Conservation (phyloP, 2,797 vertebrate genomes). For the Gallirallus australis region DNA sequence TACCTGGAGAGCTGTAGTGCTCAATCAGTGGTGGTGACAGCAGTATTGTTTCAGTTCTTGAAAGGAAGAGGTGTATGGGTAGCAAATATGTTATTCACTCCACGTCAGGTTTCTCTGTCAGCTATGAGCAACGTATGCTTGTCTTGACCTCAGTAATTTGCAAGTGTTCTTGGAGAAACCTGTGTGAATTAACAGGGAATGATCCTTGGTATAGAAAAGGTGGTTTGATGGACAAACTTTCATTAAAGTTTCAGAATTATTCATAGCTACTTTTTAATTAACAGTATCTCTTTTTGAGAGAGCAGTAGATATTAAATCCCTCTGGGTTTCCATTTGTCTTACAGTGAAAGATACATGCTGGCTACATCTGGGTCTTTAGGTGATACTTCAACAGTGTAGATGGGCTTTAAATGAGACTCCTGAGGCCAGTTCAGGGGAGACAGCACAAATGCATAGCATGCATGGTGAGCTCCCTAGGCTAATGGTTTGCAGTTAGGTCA, state of each 20-base stretch:
- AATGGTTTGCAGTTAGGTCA: background rate
- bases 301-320: background rate
- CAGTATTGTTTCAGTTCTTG: background rate
- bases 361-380: background rate
- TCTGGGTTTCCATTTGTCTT: background rate
- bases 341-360: background rate
- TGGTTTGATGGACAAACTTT: background rate
- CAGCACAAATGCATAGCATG: too few relatives aligned
- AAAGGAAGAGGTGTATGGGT: background rate
- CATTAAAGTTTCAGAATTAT: background rate
- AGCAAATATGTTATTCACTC: background rate
- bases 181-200: background rate
- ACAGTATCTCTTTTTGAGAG: background rate
- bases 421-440: background rate
- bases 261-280: background rate
- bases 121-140: background rate
- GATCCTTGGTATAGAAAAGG: background rate
- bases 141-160: background rate
- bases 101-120: rapidly evolving
- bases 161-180: background rate
- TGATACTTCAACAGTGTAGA: background rate
- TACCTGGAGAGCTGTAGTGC: background rate
- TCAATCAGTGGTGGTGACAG: background rate
- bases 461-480: background rate
- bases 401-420: background rate